phyloP scores from a whole-genome alignment of 1,140 invertebrate species.

The Colletes latitarsis region DNA sequence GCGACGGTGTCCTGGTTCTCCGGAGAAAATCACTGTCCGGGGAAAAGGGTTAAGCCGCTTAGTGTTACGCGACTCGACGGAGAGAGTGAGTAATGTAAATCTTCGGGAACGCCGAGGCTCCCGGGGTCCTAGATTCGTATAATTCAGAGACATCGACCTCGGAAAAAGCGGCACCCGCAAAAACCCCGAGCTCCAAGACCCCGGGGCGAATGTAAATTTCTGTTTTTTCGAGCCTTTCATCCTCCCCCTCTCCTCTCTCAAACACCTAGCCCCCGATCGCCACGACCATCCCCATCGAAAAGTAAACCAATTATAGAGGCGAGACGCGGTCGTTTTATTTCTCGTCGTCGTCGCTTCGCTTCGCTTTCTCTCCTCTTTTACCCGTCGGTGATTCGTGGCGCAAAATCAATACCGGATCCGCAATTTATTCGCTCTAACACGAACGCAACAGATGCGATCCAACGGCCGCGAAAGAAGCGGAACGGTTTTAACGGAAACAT shows the following conservation, averaged over 20 bases:
- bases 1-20: background rate
- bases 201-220: slow-evolving; percentile 6
- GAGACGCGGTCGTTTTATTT: slow-evolving; percentile 11
- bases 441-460: slow-evolving; percentile 40
- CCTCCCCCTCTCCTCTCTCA: too few relatives aligned
- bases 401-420: slow-evolving; percentile 49
- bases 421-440: slow-evolving; percentile 43
- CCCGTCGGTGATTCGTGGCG: background rate
- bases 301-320: slow-evolving; percentile 39
- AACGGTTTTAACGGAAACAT: slow-evolving; percentile 38
- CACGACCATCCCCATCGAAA: background rate
- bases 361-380: slow-evolving; percentile 14
- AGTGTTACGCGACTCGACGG: background rate
- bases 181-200: background rate
- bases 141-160: slow-evolving; percentile 22
- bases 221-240: background rate
- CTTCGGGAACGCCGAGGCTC: background rate
- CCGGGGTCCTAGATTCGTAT: background rate
- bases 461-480: slow-evolving; percentile 21
- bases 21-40: background rate
- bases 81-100: slow-evolving; percentile 18
- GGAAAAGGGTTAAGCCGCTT: background rate
- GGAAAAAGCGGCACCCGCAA: background rate
- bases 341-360: slow-evolving; percentile 23
- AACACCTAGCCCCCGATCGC: too few relatives aligned